Evolutionary conservation across 1,140 invertebrate genomes (phyloP).

Genomic region (Globodera ellingtonae): DNA sequence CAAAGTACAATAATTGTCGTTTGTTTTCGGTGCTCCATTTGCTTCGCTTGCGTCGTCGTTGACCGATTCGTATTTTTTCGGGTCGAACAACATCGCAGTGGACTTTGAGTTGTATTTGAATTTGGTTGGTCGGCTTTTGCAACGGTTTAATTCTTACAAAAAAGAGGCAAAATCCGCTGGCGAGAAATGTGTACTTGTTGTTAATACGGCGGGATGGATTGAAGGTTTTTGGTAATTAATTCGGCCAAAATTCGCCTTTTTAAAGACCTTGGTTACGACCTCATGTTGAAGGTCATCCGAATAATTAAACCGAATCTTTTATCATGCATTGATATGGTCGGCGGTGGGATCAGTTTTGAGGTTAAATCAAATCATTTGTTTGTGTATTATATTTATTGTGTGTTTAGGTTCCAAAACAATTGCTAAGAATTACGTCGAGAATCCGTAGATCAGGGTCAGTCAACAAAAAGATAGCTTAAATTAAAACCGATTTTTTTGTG

Average conservation of each 20-base stretch:
- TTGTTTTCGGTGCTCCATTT: constrained; percentile 35
- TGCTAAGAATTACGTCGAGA: neutral
- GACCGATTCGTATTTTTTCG: constrained; percentile 36
- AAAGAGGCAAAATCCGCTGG: neutral
- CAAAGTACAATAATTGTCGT: too few species aligned
- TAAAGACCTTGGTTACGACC: constrained; percentile 30
- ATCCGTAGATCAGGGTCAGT: constrained; percentile 2
- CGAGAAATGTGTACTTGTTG: constrained; percentile 39
- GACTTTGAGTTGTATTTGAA: constrained; percentile 39
- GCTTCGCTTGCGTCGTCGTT: constrained; percentile 21
- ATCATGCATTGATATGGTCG: constrained; percentile 25
- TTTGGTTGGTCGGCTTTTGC: constrained; percentile 22
- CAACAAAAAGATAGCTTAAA: neutral
- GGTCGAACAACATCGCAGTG: constrained; percentile 25
- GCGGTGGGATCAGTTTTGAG: constrained; percentile 10
- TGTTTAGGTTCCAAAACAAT: constrained; percentile 31
- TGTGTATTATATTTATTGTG: neutral
- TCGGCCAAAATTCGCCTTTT: neutral
- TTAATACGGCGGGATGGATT: constrained; percentile 42
- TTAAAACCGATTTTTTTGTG: too few species aligned
- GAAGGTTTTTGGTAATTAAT: constrained; percentile 34
- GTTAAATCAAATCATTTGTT: constrained; percentile 13
- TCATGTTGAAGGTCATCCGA: constrained; percentile 29
- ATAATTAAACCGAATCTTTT: constrained; percentile 22
- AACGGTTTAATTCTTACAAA: constrained; percentile 9